Base-by-base conservation (phyloP, 2,888 invertebrate genomes). In the Oscheius myriophilus region DNA sequence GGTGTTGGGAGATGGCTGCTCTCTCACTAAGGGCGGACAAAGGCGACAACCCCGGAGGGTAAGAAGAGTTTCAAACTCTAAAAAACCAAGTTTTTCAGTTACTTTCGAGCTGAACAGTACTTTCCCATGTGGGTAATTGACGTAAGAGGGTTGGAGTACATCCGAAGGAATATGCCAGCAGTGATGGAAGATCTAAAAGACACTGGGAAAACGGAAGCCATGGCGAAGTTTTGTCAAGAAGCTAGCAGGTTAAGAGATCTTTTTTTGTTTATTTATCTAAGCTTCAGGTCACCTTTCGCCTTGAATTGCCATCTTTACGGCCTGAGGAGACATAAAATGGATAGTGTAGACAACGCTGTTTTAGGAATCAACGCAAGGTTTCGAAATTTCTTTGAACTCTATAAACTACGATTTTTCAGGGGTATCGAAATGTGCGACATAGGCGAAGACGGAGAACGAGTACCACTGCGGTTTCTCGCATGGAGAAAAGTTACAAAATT, bases 401-500 rank as follows among this genome's bases (percentile, higher is more conserved):
- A 25, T 16, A 25, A 53, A 21, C 33, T 14, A 51, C n/a, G 46
- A 49, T 39, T 33, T 58, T 77, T 33, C 58, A 76, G 76, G 12
- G 82, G 83, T 11, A 74, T 83, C 26, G 79, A 83, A 54, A 75
- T 82, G 75, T 81, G 74, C 54, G 82, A 87, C 84, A 86, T 87
- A 69, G 81, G 85, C 43, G 82, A 84, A 57, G 85, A 86, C 68
- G 87, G 87, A 14, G 87, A 87, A 69, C 87, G 87, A 70, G 87
- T 87, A 75, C 84, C 87, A 46, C 91, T 92, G 69, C 92, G 92
- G 41, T 92, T 92, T 77, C 95, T 96, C 87, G 91, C 93, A 69
- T 97, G 96, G 96, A 93, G 94, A 84, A 93, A 93, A 82, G 96
- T 97, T 75, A 94, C 93, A 75, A 95, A 95, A 89, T 89, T 77